A percentile compares a stretch with the other conserved stretches of the same genome.
phyloP scores from a whole-genome alignment of 2,888 invertebrate genomes.

The Ferrisia virgata region DNA sequence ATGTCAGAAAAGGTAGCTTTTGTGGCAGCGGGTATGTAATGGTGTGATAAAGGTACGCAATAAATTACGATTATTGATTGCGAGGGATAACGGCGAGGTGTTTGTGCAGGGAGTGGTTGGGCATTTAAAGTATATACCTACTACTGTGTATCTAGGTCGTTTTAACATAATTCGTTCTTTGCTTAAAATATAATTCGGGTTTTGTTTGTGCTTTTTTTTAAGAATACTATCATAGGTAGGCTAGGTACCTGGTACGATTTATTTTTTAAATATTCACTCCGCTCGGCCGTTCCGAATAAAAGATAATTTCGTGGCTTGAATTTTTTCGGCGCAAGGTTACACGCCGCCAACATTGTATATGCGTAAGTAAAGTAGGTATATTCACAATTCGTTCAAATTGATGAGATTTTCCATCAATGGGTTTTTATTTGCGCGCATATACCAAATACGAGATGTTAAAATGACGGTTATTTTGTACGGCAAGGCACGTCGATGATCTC shows the following conservation, averaged over 20 bases:
- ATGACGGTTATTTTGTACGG: no score
- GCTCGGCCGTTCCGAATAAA: not conserved
- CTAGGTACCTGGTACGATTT: conserved; percentile 8
- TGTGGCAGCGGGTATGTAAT: conserved; percentile 27
- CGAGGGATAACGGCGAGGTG: not conserved
- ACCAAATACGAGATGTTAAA: no score
- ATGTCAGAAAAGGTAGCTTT: conserved; percentile 33
- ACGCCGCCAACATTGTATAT: not conserved
- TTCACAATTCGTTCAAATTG: not conserved
- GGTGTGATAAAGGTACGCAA: conserved; percentile 37
- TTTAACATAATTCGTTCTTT: conserved; percentile 41
- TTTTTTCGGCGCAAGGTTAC: not conserved
- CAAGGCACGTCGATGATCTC: no score
- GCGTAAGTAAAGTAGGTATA: not conserved
- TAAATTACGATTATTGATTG: conserved; percentile 40
- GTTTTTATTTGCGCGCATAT: not conserved
- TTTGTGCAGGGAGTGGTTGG: not conserved
- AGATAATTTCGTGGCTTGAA: not conserved
- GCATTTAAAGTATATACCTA: conserved; percentile 13
- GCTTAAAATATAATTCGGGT: conserved; percentile 36
- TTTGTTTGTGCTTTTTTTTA: conserved; percentile 10
- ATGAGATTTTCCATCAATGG: not conserved
- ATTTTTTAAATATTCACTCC: not conserved
- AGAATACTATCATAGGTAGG: not conserved
- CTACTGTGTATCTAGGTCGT: conserved; percentile 41